phyloP scores from a whole-genome alignment of 1,140 invertebrate genomes.

The Chrysomallon squamiferum region DNA sequence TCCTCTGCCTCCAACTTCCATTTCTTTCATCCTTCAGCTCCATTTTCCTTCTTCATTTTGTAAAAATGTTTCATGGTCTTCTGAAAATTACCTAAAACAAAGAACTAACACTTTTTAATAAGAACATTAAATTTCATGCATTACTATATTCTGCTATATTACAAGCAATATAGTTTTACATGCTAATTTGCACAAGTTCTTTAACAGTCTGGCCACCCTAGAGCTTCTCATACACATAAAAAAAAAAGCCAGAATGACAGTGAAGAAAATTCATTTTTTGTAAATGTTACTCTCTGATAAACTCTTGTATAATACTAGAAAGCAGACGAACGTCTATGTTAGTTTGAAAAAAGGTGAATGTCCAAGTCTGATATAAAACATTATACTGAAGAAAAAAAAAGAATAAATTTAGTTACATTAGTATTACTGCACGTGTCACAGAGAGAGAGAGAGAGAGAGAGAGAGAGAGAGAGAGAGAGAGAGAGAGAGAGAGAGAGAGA shows the following conservation, averaged over 20 bases:
- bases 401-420: neutral
- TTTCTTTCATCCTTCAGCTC: too few relatives aligned
- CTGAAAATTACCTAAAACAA: too few relatives aligned
- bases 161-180: neutral
- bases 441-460: neutral
- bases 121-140: too few relatives aligned
- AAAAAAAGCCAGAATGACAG: neutral
- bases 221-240: neutral
- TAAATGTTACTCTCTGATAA: neutral
- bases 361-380: neutral
- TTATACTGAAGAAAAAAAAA: neutral
- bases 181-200: neutral
- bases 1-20: too few relatives aligned
- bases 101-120: too few relatives aligned
- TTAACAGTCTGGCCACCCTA: neutral
- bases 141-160: too few relatives aligned
- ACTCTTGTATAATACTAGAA: too few relatives aligned
- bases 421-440: too few relatives aligned
- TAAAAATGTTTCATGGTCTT: too few relatives aligned
- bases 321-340: too few relatives aligned
- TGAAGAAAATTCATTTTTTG: neutral
- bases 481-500: neutral
- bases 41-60: too few relatives aligned
- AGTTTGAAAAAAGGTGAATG: neutral
- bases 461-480: neutral